Conservation (phyloP, 2,113 vertebrate genomes). For the Psilopsiagon aurifrons region DNA sequence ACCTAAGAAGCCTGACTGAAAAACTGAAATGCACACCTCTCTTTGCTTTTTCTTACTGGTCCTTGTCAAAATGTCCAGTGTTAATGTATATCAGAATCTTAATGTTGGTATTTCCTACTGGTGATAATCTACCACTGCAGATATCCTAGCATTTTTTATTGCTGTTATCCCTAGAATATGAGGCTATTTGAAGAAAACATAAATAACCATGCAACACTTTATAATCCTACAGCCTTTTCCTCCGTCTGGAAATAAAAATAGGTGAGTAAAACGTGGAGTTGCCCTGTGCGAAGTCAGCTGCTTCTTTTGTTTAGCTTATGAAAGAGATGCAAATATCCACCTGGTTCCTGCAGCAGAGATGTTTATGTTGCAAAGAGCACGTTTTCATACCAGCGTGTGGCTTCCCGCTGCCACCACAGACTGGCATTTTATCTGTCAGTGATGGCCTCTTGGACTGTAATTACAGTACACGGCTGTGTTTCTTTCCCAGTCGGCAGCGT, state of each 20-base stretch:
- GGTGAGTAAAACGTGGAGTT: background rate
- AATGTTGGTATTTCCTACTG: background rate
- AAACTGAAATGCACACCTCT: background rate
- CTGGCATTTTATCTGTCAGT: background rate
- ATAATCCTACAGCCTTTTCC: background rate
- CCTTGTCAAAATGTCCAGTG: background rate
- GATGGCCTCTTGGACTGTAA: background rate
- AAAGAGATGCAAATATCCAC: background rate
- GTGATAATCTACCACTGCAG: background rate
- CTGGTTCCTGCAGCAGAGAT: background rate
- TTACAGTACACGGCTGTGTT: background rate
- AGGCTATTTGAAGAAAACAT: background rate
- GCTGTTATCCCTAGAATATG: background rate
- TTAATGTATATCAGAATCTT: background rate
- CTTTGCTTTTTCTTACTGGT: background rate
- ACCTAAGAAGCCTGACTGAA: background rate
- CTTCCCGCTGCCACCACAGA: constrained; percentile 1
- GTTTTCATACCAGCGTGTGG: background rate
- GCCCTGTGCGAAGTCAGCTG: rapidly evolving
- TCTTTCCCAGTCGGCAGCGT: background rate
- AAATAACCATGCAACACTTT: background rate
- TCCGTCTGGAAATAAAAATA: background rate
- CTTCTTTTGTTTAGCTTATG: background rate
- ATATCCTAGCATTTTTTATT: background rate
- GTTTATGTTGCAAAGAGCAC: background rate